Evolutionary conservation across 2,888 invertebrate genomes (phyloP), one percentile per base, ranked within the genome.

Genomic region (Criorhina ranunculi): DNA sequence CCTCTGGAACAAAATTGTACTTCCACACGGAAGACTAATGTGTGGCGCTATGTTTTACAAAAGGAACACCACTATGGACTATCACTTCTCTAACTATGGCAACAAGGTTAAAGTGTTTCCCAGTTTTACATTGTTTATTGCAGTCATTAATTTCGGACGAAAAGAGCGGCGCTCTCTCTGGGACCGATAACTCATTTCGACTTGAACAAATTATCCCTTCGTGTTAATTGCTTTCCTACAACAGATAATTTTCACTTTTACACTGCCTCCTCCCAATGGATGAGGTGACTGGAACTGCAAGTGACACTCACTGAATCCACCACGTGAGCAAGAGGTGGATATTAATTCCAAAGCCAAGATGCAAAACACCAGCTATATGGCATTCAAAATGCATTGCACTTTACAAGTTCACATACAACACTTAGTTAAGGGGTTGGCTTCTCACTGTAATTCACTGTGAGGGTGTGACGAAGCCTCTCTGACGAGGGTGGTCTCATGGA

Each of bases 181-280:
- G 49, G 51, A 64, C 75, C 83, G 46, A 85, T 85, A 79, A 79
- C 64, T 85, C 75, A 85, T 70, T 62, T 85, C 75, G 62, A 70
- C 79, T 85, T 37, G 64, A 85, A 85, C 85, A 85, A 85, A 85
- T 85, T 80, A 79, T 70, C 70, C 75, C 53, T 70, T 70, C 46
- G 85, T 72, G 85, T 80, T 85, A 85, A 85, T 85, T 85, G 80
- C 85, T 85, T 76, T 85, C n/a, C 79, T 75, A 31, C 49, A 19
- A 85, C 75, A 69, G 64, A 79, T 75, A 73, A 79, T 79, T 85
- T 66, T 49, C 70, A 60, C 55, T 67, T 62, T n/a, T n/a, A n/a
- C 44, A 40, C 24, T 9, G 24, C 29, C 15, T 5, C 35, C 33
- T 19, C 42, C 44, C 33, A 24, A 31, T 5, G 11, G 29, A 12